Percentiles rank a stretch among this genome's conserved stretches.
phyloP scores from a whole-genome alignment of 2,113 vertebrate species.

The Salvelinus fontinalis region DNA sequence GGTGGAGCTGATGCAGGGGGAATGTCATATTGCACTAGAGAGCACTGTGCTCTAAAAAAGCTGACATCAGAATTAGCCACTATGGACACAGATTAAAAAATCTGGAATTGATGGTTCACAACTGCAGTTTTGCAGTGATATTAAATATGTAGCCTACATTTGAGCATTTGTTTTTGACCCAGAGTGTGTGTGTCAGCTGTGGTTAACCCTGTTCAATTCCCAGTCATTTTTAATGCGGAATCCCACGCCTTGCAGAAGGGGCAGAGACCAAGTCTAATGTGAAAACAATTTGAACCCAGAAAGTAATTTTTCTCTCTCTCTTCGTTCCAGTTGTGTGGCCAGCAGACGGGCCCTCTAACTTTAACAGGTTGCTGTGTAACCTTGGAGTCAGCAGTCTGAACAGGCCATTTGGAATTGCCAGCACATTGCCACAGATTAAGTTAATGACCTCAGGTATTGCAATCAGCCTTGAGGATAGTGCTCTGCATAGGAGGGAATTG shows the following conservation, averaged over 20 bases:
- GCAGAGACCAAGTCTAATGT: conserved; percentile 28
- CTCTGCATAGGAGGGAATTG: conserved; percentile 69
- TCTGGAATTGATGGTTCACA: not conserved
- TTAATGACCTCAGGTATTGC: conserved; percentile 39
- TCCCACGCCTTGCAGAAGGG: conserved; percentile 6
- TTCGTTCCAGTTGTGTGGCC: conserved; percentile 8
- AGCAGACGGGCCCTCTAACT: conserved; percentile 12
- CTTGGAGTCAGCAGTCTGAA: conserved; percentile 46
- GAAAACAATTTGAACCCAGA: conserved; percentile 41
- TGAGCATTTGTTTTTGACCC: not conserved
- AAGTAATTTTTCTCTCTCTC: conserved; percentile 31
- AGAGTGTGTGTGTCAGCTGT: conserved; percentile 17
- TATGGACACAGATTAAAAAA: too few species aligned
- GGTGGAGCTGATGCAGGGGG: conserved; percentile 37
- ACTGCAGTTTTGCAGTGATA: not conserved
- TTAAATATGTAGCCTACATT: not conserved
- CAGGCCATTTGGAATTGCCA: conserved; percentile 56
- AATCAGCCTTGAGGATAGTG: conserved; percentile 70
- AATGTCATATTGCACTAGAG: conserved; percentile 39
- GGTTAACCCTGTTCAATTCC: conserved; percentile 17
- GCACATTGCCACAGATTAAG: conserved; percentile 63
- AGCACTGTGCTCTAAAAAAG: not conserved
- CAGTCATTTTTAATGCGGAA: conserved; percentile 35
- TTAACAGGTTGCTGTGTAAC: conserved; percentile 31
- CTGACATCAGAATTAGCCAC: not conserved